A percentile compares a stretch with the other conserved stretches of the same genome.
These are phyloP conservation scores for Colossoma macropomum DNA, from an alignment of 2,113 vertebrate genomes.

Conservation along the genomic window DNA sequence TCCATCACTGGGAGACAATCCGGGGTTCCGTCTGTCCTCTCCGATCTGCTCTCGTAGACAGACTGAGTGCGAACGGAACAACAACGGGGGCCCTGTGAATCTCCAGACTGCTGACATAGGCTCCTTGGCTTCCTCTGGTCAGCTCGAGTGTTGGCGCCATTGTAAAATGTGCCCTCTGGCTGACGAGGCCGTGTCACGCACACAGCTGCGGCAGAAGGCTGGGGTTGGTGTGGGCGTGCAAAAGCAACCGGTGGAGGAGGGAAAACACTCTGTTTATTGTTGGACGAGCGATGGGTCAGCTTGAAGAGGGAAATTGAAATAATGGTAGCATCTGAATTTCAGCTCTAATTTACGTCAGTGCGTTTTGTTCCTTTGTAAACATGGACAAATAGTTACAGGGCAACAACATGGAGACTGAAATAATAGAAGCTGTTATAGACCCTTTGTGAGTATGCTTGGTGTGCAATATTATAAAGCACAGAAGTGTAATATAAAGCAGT, in stretches of 20 bases:
- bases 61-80: conserved; percentile 45
- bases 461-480: neutral
- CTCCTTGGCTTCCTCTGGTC: conserved; percentile 40
- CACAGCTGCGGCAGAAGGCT: conserved; percentile 34
- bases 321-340: neutral
- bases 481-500: neutral
- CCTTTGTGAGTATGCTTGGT: neutral
- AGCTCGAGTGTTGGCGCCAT: conserved; percentile 46
- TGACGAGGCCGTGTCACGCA: conserved; percentile 38
- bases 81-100: conserved; percentile 23
- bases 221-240: neutral
- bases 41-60: conserved; percentile 46
- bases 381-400: neutral
- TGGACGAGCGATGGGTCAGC: neutral
- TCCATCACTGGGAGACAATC: conserved; percentile 48
- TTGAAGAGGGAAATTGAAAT: conserved; percentile 14
- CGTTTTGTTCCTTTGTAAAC: neutral
- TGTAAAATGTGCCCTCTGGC: conserved; percentile 51
- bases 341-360: neutral
- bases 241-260: conserved; percentile 14
- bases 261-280: neutral
- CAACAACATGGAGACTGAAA: neutral
- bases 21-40: conserved; percentile 51
- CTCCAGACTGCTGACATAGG: conserved; percentile 57
- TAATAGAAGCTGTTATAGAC: neutral